Evolutionary conservation across 2,888 invertebrate genomes (phyloP).

Genomic region (Hirudinaria manillensis): DNA sequence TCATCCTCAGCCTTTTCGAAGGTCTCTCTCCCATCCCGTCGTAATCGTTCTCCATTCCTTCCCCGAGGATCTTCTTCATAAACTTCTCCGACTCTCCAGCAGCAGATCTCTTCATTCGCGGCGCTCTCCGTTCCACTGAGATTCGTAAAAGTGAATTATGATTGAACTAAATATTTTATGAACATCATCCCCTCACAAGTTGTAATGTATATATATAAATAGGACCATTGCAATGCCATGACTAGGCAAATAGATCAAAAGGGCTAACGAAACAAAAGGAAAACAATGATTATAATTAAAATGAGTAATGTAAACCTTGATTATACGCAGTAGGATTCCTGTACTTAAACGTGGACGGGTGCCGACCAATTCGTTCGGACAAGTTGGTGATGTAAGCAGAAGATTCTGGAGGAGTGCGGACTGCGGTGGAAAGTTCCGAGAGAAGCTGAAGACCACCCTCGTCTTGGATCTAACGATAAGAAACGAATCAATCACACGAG

Average conservation of each 20-base stretch:
- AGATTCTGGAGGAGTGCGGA: conserved; percentile 1
- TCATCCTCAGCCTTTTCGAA: neutral
- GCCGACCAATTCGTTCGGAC: neutral
- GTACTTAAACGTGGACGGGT: neutral
- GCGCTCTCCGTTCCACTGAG: neutral
- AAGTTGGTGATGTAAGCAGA: neutral
- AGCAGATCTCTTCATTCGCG: conserved; percentile 18
- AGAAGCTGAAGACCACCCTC: conserved; percentile 20
- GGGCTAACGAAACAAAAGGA: neutral
- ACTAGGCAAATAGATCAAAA: neutral
- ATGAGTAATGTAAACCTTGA: neutral
- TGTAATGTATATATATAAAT: too few species aligned
- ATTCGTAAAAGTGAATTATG: too few species aligned
- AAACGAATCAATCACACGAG: neutral
- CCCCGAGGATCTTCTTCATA: conserved; percentile 21
- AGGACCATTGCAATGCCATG: neutral
- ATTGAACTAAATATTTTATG: too few species aligned
- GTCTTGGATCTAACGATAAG: conserved; percentile 10
- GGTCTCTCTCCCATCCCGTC: conserved; percentile 17
- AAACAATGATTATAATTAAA: neutral
- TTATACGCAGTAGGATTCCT: neutral
- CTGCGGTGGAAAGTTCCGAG: conserved; percentile 20
- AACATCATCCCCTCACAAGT: too few species aligned
- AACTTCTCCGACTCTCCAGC: conserved; percentile 19
- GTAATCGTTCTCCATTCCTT: conserved; percentile 13